phyloP scores from a whole-genome alignment of 2,797 vertebrate genomes.

The Girardinus metallicus region DNA sequence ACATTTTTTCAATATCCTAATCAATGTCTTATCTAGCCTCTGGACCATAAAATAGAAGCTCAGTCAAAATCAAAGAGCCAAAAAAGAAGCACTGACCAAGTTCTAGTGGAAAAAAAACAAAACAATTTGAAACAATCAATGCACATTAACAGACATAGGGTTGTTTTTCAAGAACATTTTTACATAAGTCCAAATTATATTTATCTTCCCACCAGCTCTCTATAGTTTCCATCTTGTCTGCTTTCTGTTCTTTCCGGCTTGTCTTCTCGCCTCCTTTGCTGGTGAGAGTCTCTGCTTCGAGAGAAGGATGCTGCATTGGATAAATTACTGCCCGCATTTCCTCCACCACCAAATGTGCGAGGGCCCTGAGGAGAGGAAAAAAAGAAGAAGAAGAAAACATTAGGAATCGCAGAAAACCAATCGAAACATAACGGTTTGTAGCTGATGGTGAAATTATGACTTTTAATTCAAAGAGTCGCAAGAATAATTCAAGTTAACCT shows the following conservation, averaged over 20 bases:
- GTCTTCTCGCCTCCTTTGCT: constrained; percentile 85
- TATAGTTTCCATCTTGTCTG: constrained; percentile 88
- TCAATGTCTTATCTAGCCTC: constrained; percentile 19
- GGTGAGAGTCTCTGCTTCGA: constrained; percentile 87
- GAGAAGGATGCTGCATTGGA: constrained; percentile 79
- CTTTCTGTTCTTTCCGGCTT: constrained; percentile 81
- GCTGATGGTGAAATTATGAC: constrained; percentile 7
- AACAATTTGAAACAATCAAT: constrained; percentile 28
- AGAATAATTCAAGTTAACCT: constrained; percentile 17
- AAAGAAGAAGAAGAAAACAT: constrained; percentile 23
- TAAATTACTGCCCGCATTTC: constrained; percentile 91
- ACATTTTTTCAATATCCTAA: constrained; percentile 45
- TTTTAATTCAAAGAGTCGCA: constrained; percentile 28
- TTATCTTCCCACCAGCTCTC: constrained; percentile 90
- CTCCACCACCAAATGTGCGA: constrained; percentile 94
- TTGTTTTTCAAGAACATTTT: not conserved
- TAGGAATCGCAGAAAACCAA: constrained; percentile 14
- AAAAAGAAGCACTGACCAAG: constrained; percentile 18
- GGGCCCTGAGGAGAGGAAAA: constrained; percentile 61
- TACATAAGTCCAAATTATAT: constrained; percentile 8
- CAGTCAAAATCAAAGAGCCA: constrained; percentile 27
- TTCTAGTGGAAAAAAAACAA: constrained; percentile 20
- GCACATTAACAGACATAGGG: not conserved
- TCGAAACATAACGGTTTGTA: constrained; percentile 18
- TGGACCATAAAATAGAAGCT: constrained; percentile 55